Evolutionary conservation across 2,113 vertebrate species (phyloP), one percentile per base, ranked within the genome.

Genomic region (Anser brachyrhynchus): DNA sequence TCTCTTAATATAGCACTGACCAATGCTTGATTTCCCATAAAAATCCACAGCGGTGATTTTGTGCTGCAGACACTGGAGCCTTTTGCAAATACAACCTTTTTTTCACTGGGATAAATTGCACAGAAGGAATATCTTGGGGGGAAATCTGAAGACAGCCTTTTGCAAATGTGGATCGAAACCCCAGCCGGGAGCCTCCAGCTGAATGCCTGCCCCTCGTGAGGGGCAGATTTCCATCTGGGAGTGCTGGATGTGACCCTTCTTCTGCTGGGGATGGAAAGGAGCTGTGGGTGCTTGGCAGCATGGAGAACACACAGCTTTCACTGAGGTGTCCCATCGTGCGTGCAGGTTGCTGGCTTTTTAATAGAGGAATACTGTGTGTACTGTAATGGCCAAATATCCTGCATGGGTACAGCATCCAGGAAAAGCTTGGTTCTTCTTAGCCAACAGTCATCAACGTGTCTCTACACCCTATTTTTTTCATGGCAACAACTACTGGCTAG

Each of bases 21-120:
- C 58, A 76, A 7, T 31, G 54, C n/a, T 83, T 85, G 9, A 75
- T 93, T 94, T 92, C 89, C 86, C 76, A 67, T 66, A 87, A 92
- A 82, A 96, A 85, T 87, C 37, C 0, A 0, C 55, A 58, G 44
- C 6, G 4, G 21, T 76, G 58, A 66, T 78, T 87, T 78, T 55
- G 29, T 84, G 74, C 54, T 88, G 52, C 69, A 80, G 62, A n/a
- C 19, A 49, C 35, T 41, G 35, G n/a, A 78, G 25, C 9, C 23
- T 84, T 95, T 91, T 79, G 77, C n/a, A 72, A 91, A 79, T 55
- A 31, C 6, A 25, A 66, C 22, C 12, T 84, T 79, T 52, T 44
- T 39, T 76, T 70, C 64, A 0, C 20, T 26, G 19, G 23, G 74
- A 39, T 66, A 57, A 55, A 83, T 78, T 89, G 54, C 49, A 37